Evolutionary conservation across 2,113 vertebrate genomes (phyloP).

Genomic region (Tupaia chinensis): DNA sequence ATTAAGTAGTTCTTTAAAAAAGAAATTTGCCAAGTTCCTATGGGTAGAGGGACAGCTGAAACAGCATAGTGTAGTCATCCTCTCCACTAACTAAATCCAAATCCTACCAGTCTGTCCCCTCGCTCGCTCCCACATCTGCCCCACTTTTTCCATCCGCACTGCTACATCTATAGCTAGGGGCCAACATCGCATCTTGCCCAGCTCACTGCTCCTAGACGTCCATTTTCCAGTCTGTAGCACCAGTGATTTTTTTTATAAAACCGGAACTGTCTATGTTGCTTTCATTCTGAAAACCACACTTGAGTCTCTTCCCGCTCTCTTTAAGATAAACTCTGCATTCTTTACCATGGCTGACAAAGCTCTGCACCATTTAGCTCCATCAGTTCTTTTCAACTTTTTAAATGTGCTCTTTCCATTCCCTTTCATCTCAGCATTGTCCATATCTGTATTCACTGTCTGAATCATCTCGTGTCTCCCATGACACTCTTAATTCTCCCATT

Average conservation of each 20-base stretch:
- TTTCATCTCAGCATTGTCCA: not conserved
- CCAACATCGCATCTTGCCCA: not conserved
- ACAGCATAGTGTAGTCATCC: not conserved
- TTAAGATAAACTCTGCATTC: not conserved
- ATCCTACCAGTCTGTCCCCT: not conserved
- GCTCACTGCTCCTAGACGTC: not conserved
- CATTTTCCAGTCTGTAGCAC: not conserved
- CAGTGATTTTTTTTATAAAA: not conserved
- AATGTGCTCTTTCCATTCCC: fast-evolving
- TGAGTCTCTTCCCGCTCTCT: not conserved
- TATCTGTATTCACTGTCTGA: not conserved
- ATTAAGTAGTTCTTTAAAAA: not conserved
- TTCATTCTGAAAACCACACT: not conserved
- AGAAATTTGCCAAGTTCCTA: not conserved
- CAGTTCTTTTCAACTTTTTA: not conserved
- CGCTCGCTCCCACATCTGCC: not conserved
- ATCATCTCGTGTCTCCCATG: not conserved
- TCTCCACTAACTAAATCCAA: not conserved
- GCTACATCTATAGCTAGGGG: not conserved
- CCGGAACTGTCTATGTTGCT: not conserved
- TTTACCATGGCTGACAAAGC: not conserved
- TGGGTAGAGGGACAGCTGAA: too few species aligned
- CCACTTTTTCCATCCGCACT: not conserved
- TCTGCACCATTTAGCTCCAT: not conserved
- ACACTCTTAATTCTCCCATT: too few species aligned